Percentiles rank a stretch among this genome's conserved stretches.
phyloP scores from a whole-genome alignment of 2,888 invertebrate species.

The Synanthedon formicaeformis region DNA sequence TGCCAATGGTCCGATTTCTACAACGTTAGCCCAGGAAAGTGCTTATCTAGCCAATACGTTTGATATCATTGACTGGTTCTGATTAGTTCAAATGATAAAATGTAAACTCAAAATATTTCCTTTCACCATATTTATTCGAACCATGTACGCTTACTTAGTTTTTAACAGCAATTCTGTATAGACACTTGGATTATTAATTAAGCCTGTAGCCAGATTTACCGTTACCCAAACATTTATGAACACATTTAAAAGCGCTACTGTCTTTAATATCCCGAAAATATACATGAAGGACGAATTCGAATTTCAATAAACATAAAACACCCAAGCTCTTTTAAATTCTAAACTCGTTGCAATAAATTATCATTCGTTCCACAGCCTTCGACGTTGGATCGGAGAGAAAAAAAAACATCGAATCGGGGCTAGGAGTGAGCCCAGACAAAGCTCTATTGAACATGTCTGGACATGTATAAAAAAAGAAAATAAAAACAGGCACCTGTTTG shows the following conservation, averaged over 20 bases:
- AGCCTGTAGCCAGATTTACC: not conserved
- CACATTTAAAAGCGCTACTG: not conserved
- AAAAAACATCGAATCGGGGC: conserved; percentile 39
- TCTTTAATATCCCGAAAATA: not conserved
- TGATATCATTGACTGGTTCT: too few relatives aligned
- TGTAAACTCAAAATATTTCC: too few relatives aligned
- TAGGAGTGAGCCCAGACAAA: conserved; percentile 43
- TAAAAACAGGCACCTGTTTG: conserved; percentile 44
- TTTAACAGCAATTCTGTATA: too few relatives aligned
- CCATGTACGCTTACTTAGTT: too few relatives aligned
- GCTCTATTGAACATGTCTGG: conserved; percentile 55
- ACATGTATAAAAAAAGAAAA: conserved; percentile 33
- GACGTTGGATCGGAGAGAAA: conserved; percentile 21
- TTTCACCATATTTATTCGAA: too few relatives aligned
- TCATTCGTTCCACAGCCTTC: conserved; percentile 31
- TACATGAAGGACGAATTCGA: conserved; percentile 9
- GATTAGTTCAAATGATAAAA: too few relatives aligned
- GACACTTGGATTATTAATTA: too few relatives aligned
- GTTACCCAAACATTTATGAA: not conserved
- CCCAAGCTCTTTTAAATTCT: conserved; percentile 19
- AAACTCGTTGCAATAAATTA: conserved; percentile 44
- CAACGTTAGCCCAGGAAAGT: too few relatives aligned
- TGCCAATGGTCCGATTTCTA: too few relatives aligned
- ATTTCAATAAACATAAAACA: conserved; percentile 11
- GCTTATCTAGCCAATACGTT: too few relatives aligned